phyloP scores from a whole-genome alignment of 1,140 invertebrate species.

The Leptinotarsa texana region DNA sequence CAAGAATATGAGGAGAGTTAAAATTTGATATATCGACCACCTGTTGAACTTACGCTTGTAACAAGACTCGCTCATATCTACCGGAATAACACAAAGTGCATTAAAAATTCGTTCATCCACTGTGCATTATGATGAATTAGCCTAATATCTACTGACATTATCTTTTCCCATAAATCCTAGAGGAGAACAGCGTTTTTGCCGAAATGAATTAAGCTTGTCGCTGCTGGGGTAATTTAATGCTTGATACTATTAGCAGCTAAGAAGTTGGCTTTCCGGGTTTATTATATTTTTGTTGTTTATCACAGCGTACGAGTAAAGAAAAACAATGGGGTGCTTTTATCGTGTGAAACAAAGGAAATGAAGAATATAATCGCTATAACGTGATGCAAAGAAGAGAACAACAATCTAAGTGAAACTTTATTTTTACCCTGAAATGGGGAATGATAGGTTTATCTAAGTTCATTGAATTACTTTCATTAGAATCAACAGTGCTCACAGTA shows the following conservation, averaged over 20 bases:
- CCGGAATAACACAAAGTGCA: conserved; percentile 2
- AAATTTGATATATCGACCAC: no score
- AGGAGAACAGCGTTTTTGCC: not conserved
- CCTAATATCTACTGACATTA: not conserved
- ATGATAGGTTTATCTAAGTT: no score
- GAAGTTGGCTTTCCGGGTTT: not conserved
- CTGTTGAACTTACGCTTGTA: not conserved
- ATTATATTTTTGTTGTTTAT: not conserved
- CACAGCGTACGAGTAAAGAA: no score
- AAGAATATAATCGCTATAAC: no score
- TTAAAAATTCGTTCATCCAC: conserved; percentile 3
- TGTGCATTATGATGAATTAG: conserved; percentile 3
- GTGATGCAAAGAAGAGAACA: no score
- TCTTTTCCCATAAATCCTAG: not conserved
- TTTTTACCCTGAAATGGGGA: no score
- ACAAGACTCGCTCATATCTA: conserved; percentile 1
- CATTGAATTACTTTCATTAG: no score
- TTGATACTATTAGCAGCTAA: conserved; percentile 4
- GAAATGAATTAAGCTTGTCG: conserved; percentile 6
- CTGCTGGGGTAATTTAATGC: not conserved
- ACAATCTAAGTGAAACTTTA: no score
- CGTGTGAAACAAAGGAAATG: no score
- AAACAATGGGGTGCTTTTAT: no score
- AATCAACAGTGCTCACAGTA: no score
- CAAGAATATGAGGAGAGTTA: no score